A percentile compares a stretch with the other conserved stretches of the same genome.
These are phyloP conservation scores for Channa striata DNA, from an alignment of 2,797 vertebrate genomes.

Conservation along the genomic window DNA sequence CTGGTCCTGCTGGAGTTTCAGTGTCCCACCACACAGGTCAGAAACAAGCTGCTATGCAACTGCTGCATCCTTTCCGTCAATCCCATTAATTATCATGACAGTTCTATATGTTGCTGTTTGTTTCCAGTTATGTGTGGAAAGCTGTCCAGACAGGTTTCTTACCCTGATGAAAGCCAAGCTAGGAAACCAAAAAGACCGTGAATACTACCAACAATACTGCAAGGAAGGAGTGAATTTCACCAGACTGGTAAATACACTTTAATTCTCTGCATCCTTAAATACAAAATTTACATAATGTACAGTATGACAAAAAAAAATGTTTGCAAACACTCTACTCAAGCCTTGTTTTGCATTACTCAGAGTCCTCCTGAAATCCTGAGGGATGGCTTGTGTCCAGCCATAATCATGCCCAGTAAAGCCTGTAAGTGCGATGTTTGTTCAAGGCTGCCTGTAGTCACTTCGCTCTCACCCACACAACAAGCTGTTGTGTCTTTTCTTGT, in stretches of 20 bases:
- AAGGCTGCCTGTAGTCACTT: not conserved
- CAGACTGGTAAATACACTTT: conserved; percentile 55
- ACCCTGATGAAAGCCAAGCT: conserved; percentile 79
- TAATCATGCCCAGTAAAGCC: conserved; percentile 90
- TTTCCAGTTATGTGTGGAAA: conserved; percentile 90
- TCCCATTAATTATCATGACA: not conserved
- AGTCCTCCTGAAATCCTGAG: conserved; percentile 79
- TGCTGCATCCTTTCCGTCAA: not conserved
- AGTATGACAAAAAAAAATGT: not conserved
- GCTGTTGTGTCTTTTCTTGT: not conserved
- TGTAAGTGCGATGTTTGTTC: conserved; percentile 80
- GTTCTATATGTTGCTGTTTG: conserved; percentile 26
- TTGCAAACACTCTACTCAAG: not conserved
- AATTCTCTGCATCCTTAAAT: not conserved
- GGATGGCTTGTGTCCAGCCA: conserved; percentile 87
- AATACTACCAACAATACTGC: conserved; percentile 89
- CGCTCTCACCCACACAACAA: not conserved
- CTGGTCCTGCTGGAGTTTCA: conserved; percentile 93
- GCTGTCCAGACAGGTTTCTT: conserved; percentile 86
- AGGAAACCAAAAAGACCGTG: conserved; percentile 26
- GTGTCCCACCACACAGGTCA: conserved; percentile 95
- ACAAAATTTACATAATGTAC: conserved; percentile 1
- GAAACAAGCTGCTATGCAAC: not conserved
- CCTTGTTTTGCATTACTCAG: conserved; percentile 70
- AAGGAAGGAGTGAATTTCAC: conserved; percentile 73